Evolutionary conservation across 2,888 invertebrate genomes (phyloP), one percentile per base, ranked within the genome.

Genomic region (Leucophenga montana): DNA sequence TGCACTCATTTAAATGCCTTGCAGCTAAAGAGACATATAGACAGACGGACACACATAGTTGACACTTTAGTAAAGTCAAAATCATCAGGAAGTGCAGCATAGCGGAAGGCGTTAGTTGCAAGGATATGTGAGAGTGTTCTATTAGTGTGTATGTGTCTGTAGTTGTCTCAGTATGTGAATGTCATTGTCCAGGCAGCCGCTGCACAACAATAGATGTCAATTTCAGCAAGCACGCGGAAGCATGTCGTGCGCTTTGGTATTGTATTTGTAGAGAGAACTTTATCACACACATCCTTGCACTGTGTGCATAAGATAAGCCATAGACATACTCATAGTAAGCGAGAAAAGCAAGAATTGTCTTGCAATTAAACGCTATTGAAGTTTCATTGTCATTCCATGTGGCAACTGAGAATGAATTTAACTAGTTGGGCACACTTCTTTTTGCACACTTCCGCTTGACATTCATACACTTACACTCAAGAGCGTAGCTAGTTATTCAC

Each of bases 61-160:
- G n/a, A n/a, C n/a, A n/a, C n/a, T 54, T 54, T 54, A 13, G 20
- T 3, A 33, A 33, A 33, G 33, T 33, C 33, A 33, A 33, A 33
- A 33, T 33, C 33, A 33, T 8, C 33, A 33, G 33, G 33, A 33
- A 5, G 33, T 33, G 33, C 33, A 33, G 33, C 33, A 33, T 5
- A 33, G 33, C 82, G 81, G 83, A 82, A 82, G 33, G 79, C 81
- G 81, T 78, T 82, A 83, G 83, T 83, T 81, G 82, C 83, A 83
- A 77, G 82, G 82, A 83, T 82, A 80, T 82, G 79, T 78, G 79
- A 72, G 74, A 71, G 27, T 54, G 56, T 27, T 0, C 31, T 65
- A 50, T 27, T 4, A 48, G 3, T 50, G 66, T 18, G 54, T 54
- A 39, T 11, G 54, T 66, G 46, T 69, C 53, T 68, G 56, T 22